phyloP scores from a whole-genome alignment of 2,888 invertebrate genomes.

The Heliconius charithonia region DNA sequence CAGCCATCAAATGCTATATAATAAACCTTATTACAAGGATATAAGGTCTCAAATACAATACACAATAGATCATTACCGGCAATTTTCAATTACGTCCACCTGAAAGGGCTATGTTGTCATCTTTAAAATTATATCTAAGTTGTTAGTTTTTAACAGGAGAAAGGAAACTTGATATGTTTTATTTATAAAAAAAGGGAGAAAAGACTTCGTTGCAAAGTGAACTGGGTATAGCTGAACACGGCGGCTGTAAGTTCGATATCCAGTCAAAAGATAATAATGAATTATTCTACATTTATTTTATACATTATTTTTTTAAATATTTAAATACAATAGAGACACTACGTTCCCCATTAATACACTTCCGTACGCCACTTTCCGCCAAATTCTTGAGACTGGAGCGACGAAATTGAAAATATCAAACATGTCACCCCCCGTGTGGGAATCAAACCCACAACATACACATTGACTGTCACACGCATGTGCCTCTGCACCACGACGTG shows the following conservation, averaged over 20 bases:
- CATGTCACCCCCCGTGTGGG: no score
- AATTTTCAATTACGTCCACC: constrained; percentile 56
- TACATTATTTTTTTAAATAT: no score
- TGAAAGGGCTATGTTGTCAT: constrained; percentile 54
- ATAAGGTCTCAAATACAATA: constrained; percentile 46
- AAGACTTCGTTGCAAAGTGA: background rate
- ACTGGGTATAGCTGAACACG: background rate
- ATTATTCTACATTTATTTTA: no score
- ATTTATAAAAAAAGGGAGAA: constrained; percentile 41
- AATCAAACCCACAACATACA: no score
- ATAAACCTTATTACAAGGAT: constrained; percentile 40
- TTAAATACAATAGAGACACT: no score
- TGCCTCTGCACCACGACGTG: no score
- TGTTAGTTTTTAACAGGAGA: constrained; percentile 48
- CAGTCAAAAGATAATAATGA: no score
- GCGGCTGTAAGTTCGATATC: background rate
- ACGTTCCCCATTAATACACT: no score
- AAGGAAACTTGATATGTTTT: constrained; percentile 43
- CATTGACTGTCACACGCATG: no score
- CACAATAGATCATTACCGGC: constrained; percentile 51
- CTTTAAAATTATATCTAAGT: constrained; percentile 56
- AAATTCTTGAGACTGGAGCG: no score
- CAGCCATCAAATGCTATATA: constrained; percentile 10
- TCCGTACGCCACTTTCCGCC: no score
- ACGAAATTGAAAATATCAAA: no score